Conservation (phyloP, 1,140 invertebrate species). For the Calephelis virginiensis region DNA sequence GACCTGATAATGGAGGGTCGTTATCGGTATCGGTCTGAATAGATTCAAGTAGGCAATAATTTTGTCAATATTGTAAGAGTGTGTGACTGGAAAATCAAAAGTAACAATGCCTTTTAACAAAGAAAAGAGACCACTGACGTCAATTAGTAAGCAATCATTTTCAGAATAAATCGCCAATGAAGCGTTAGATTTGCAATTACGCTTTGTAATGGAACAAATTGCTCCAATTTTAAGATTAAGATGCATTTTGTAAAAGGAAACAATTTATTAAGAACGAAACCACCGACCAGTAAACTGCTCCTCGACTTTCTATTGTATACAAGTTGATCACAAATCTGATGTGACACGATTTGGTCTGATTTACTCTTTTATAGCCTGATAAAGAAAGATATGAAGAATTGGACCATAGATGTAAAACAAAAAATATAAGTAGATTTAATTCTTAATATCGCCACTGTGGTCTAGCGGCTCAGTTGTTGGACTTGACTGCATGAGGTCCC, state of each 20-base stretch:
- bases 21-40: too few species aligned
- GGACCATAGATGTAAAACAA: too few species aligned
- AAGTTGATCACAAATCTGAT: not conserved
- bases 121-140: not conserved
- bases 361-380: not conserved
- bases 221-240: not conserved
- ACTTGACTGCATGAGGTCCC: too few species aligned
- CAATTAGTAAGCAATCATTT: not conserved
- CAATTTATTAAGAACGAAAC: conserved; percentile 1
- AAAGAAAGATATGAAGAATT: too few species aligned
- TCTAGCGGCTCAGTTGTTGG: too few species aligned
- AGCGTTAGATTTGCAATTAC: not conserved
- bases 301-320: conserved; percentile 4
- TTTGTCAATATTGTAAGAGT: too few species aligned
- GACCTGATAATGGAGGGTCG: too few species aligned
- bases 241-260: not conserved
- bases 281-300: not conserved
- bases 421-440: too few species aligned
- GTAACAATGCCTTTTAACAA: too few species aligned
- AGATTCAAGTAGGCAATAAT: too few species aligned
- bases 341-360: not conserved
- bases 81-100: too few species aligned
- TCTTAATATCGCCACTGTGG: too few species aligned
- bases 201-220: conserved; percentile 5
- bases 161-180: not conserved